Conservation (phyloP, 2,888 invertebrate species). For the Drosophila algonquin region DNA sequence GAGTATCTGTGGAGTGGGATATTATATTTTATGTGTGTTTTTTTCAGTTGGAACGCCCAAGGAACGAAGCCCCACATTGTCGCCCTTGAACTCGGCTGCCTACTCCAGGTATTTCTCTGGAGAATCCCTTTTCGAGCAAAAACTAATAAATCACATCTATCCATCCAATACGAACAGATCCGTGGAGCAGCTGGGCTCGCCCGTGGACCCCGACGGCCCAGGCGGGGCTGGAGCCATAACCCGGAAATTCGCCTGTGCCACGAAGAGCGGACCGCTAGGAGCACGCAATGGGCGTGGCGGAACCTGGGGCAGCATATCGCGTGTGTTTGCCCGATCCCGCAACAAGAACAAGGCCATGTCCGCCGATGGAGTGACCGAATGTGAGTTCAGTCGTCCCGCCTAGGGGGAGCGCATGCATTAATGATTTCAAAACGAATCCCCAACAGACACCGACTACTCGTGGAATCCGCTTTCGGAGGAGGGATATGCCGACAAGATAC, state of each 20-base stretch:
- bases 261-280: slow-evolving; percentile 82
- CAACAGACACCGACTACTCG: slow-evolving; percentile 81
- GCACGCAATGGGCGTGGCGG: slow-evolving; percentile 88
- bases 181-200: slow-evolving; percentile 91
- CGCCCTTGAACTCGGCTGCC: slow-evolving; percentile 90
- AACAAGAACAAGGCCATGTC: slow-evolving; percentile 89
- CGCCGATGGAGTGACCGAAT: slow-evolving; percentile 85
- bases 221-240: slow-evolving; percentile 84
- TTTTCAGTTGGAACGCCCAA: slow-evolving; percentile 90
- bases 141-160: not conserved
- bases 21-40: not conserved
- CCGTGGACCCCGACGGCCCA: slow-evolving; percentile 89
- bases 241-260: slow-evolving; percentile 80
- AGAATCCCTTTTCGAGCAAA: not conserved
- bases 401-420: not conserved
- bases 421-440: not conserved
- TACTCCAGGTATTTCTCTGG: slow-evolving; percentile 86
- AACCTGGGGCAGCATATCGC: slow-evolving; percentile 95
- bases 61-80: slow-evolving; percentile 93
- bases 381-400: slow-evolving; percentile 79
- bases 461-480: slow-evolving; percentile 84
- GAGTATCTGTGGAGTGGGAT: rapidly evolving
- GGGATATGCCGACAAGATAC: slow-evolving; percentile 83
- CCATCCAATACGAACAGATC: slow-evolving; percentile 78
- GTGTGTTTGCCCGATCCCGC: slow-evolving; percentile 93